A percentile compares a stretch with the other conserved stretches of the same genome.
These are phyloP conservation scores for Tromatobia lineatoria DNA, from an alignment of 2,888 invertebrate species.

Conservation along the genomic window DNA sequence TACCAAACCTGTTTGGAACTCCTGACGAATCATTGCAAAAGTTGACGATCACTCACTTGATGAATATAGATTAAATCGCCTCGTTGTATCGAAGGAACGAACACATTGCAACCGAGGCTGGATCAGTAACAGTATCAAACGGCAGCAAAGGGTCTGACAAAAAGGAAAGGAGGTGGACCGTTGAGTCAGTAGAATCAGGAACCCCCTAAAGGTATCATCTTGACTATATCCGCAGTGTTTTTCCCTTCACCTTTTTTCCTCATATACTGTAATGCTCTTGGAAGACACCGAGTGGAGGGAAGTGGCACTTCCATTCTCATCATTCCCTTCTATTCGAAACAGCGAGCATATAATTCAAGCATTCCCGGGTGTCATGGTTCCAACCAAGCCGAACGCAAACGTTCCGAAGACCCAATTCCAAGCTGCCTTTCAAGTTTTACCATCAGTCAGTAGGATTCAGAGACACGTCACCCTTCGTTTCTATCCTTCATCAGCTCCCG, in stretches of 20 bases:
- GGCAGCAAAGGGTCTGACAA: not conserved
- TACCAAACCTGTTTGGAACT: too few relatives aligned
- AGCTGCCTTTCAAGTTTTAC: conserved; percentile 76
- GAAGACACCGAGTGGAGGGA: conserved; percentile 67
- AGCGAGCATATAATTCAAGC: conserved; percentile 56
- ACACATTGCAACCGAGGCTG: conserved; percentile 5
- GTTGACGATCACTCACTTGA: conserved; percentile 20
- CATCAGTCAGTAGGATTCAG: conserved; percentile 76
- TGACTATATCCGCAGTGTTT: conserved; percentile 59
- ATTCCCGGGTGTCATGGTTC: conserved; percentile 60
- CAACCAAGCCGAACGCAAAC: conserved; percentile 55
- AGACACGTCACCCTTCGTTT: conserved; percentile 62
- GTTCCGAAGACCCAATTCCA: conserved; percentile 76
- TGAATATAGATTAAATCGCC: conserved; percentile 2
- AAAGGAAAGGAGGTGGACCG: conserved; percentile 34
- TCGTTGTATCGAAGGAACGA: conserved; percentile 17
- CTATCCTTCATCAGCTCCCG: conserved; percentile 53
- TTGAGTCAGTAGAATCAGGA: conserved; percentile 35
- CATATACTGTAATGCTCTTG: conserved; percentile 73
- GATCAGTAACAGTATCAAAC: conserved; percentile 8
- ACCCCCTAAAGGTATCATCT: conserved; percentile 31
- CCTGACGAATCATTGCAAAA: not conserved
- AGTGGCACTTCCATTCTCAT: conserved; percentile 49
- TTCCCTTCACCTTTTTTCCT: conserved; percentile 68
- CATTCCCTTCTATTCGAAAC: conserved; percentile 61